Base-by-base conservation (phyloP, 2,797 vertebrate genomes). In the Stomatorhinus walkeri region DNA sequence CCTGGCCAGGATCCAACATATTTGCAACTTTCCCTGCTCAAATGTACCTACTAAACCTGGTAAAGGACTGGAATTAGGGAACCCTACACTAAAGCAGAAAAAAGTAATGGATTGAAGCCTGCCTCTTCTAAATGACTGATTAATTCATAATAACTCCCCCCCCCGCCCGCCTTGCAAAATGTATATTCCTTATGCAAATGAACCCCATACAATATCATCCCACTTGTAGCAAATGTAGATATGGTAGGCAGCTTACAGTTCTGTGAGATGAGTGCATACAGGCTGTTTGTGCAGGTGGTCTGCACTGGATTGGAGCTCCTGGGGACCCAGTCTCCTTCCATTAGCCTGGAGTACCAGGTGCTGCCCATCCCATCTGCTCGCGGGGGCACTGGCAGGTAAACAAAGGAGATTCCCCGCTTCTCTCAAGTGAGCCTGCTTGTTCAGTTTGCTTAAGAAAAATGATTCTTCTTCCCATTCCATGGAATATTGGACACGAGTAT, bases 281-380 rank as follows among this genome's bases (percentile, higher is more conserved):
- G 85, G 51, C 54, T 40, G 51, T 43, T 36, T 87, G 61, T 43
- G 40, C 40, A 68, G 54, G 54, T 64, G 56, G 12, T 87, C 19
- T 64, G 9, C 40, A 68, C n/a, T 49, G 43, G 59, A 87, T 36
- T 49, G 49, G 12, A 87, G 22, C 56, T 64, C 87, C 87, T 64
- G 5, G n/a, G 87, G 56, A 56, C 12, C 36, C 24, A 28, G 59
- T 87, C 87, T 68, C n/a, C 22, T 68, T 68, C 59, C 87, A 68
- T 87, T 87, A 87, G 87, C 36, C 83, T 68, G 1, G 51, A 87
- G 59, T 22, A 46, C 87, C 87, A 64, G 40, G 43, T 87, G 56
- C 40, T 68, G 3, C 40, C 32, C 87, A 46, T 16, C 56, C 87
- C 56, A 68, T 64, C 87, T 87, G 87, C 59, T 49, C 87, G 16